Percentiles rank a stretch among this genome's conserved stretches.
Evolutionary conservation across 1,140 invertebrate species (phyloP).

Genomic region (Sinonovacula constricta): DNA sequence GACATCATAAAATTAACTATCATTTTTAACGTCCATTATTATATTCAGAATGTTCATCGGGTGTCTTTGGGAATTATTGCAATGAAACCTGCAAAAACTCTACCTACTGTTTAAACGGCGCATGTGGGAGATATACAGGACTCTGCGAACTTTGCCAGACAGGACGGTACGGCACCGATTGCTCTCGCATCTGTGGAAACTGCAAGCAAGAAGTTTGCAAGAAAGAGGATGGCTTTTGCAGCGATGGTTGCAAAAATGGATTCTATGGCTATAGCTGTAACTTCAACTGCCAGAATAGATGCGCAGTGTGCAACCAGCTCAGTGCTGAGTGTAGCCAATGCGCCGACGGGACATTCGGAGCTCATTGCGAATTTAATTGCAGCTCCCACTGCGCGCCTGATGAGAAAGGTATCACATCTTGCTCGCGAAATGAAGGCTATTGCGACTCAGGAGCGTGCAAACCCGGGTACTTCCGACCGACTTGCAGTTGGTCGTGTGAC

Average conservation of each 20-base stretch:
- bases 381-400: constrained; percentile 6
- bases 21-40: too few relatives aligned
- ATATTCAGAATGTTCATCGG: constrained; percentile 24
- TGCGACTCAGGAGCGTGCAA: neutral
- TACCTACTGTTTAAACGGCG: neutral
- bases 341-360: constrained; percentile 19
- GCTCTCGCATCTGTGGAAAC: constrained; percentile 5
- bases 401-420: neutral
- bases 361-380: constrained; percentile 20
- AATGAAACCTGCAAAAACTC: constrained; percentile 15
- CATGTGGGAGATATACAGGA: constrained; percentile 29
- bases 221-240: constrained; percentile 12
- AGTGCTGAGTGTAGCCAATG: constrained; percentile 26
- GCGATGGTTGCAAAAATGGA: constrained; percentile 6
- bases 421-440: neutral
- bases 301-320: constrained; percentile 15
- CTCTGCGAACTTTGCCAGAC: constrained; percentile 8
- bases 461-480: neutral
- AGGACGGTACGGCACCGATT: constrained; percentile 16
- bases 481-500: neutral
- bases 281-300: constrained; percentile 8
- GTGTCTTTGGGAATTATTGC: constrained; percentile 25
- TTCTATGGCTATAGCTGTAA: constrained; percentile 28
- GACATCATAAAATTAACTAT: too few relatives aligned
- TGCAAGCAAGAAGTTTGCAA: constrained; percentile 24